Evolutionary conservation across 2,888 invertebrate species (phyloP).

Genomic region (Trichogramma evanescens): DNA sequence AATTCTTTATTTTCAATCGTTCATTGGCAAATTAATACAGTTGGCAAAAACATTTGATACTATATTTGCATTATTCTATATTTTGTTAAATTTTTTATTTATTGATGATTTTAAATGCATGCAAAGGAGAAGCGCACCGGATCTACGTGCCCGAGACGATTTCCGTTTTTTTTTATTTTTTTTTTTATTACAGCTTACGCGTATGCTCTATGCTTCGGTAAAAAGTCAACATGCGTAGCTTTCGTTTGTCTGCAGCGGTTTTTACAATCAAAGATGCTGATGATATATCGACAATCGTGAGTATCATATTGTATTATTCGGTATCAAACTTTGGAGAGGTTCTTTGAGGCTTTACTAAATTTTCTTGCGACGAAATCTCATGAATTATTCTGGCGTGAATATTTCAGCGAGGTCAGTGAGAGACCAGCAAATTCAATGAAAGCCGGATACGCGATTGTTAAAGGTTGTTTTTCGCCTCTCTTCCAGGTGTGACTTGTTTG

Average conservation of each 20-base stretch:
- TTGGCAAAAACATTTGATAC: too few relatives aligned
- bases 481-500: conserved; percentile 5
- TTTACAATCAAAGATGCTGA: too few relatives aligned
- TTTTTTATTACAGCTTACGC: not conserved
- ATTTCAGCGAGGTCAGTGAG: not conserved
- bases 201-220: too few relatives aligned
- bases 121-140: not conserved
- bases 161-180: conserved; percentile 11
- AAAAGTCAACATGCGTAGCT: too few relatives aligned
- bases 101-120: not conserved
- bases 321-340: too few relatives aligned
- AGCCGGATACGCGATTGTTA: conserved; percentile 4
- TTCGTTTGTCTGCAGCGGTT: too few relatives aligned
- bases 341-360: conserved; percentile 5
- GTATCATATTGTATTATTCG: too few relatives aligned
- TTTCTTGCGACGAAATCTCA: not conserved
- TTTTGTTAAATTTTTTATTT: too few relatives aligned
- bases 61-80: too few relatives aligned
- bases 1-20: too few relatives aligned
- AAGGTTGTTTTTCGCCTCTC: conserved; percentile 5
- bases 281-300: too few relatives aligned
- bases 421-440: not conserved
- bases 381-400: conserved; percentile 10
- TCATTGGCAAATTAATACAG: too few relatives aligned
- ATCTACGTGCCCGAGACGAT: conserved; percentile 16